These are phyloP conservation scores for Metopolophium dirhodum DNA, from an alignment of 1,140 invertebrate genomes.

Conservation along the genomic window DNA sequence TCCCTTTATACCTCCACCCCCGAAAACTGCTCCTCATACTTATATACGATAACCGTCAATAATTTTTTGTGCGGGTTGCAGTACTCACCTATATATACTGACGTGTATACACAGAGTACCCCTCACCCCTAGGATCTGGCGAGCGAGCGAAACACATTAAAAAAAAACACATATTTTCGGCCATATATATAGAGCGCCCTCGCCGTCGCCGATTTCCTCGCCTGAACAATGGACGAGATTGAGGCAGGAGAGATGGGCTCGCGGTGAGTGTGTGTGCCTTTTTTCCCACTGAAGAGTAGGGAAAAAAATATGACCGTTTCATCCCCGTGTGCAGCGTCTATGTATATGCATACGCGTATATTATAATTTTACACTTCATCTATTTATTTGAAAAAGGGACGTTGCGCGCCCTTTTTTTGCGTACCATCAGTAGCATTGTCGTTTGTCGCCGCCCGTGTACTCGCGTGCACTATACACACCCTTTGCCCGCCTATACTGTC, in stretches of 20 bases:
- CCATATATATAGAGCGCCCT: not conserved
- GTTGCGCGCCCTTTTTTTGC: conserved; percentile 15
- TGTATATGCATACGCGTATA: not conserved
- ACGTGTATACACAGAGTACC: not conserved
- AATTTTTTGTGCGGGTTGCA: not conserved
- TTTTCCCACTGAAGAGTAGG: conserved; percentile 25
- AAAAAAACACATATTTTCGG: conserved; percentile 6
- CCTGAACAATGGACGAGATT: not conserved
- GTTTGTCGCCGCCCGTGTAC: conserved; percentile 26
- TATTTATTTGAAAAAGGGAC: conserved; percentile 54
- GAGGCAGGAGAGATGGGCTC: not conserved
- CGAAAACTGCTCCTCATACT: not conserved
- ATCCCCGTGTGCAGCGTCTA: not conserved
- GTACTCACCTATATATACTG: not conserved
- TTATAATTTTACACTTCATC: conserved; percentile 57
- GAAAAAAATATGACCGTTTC: not conserved
- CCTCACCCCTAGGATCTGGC: not conserved
- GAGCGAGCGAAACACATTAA: not conserved
- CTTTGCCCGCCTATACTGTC: not conserved
- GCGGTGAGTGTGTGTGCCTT: not conserved
- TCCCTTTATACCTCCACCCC: not conserved
- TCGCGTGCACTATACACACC: not conserved
- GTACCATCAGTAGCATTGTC: not conserved
- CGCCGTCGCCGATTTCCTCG: not conserved
- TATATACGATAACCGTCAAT: not conserved